Percentiles rank a stretch among this genome's conserved stretches.
These are phyloP conservation scores for Trichonephila inaurata DNA, from an alignment of 1,140 invertebrate species.

Conservation along the genomic window DNA sequence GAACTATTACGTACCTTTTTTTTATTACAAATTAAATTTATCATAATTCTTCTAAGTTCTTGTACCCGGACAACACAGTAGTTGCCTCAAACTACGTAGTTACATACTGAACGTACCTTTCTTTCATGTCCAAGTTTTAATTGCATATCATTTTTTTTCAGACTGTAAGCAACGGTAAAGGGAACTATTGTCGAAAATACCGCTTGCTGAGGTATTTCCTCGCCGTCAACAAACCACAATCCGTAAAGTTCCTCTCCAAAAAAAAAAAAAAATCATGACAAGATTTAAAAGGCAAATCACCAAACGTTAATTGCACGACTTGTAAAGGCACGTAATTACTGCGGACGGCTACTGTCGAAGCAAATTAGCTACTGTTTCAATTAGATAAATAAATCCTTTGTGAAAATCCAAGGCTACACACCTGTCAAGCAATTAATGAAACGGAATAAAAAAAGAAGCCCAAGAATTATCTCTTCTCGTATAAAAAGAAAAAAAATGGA, in stretches of 20 bases:
- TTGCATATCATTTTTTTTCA: too few relatives aligned
- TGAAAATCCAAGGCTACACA: slow-evolving; percentile 65
- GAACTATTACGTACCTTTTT: background rate
- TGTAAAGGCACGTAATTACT: slow-evolving; percentile 22
- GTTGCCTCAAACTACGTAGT: too few relatives aligned
- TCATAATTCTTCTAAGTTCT: background rate
- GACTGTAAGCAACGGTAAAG: too few relatives aligned
- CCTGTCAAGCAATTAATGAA: slow-evolving; percentile 67
- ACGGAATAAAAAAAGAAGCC: slow-evolving; percentile 24
- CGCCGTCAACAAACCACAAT: background rate
- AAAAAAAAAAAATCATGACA: background rate
- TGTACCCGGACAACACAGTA: too few relatives aligned
- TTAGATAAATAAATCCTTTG: slow-evolving; percentile 46
- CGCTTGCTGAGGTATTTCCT: background rate
- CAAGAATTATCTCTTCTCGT: slow-evolving; percentile 18
- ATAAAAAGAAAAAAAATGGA: background rate
- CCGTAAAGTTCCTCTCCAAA: background rate
- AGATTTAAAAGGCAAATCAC: background rate
- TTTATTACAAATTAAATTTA: background rate
- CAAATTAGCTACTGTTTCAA: slow-evolving; percentile 59
- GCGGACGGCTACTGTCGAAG: slow-evolving; percentile 22
- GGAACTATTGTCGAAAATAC: too few relatives aligned
- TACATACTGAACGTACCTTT: too few relatives aligned
- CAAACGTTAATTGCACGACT: slow-evolving; percentile 55
- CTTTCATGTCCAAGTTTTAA: too few relatives aligned